Evolutionary conservation across 1,140 invertebrate species (phyloP).

Genomic region (Zaprionus gabonicus): DNA sequence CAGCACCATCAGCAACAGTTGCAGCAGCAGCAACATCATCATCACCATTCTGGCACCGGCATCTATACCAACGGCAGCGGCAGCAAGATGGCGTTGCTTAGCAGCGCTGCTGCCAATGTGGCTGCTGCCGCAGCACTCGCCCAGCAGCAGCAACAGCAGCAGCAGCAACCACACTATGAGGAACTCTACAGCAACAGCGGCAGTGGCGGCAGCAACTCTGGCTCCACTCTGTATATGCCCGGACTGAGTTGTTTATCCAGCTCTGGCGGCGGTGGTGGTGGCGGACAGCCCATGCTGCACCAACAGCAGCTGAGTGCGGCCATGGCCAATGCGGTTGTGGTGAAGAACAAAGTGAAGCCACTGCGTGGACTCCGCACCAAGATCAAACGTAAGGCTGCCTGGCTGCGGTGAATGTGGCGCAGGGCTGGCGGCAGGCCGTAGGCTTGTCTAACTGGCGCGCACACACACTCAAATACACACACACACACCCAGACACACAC

Average conservation of each 20-base stretch:
- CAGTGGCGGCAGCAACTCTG: neutral
- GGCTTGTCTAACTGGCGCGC: slow-evolving; percentile 16
- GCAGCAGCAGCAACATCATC: slow-evolving; percentile 34
- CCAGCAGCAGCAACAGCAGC: slow-evolving; percentile 54
- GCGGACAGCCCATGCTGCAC: slow-evolving; percentile 27
- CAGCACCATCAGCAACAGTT: slow-evolving; percentile 26
- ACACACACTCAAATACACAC: slow-evolving; percentile 3
- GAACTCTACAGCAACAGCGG: slow-evolving; percentile 10
- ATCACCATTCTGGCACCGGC: slow-evolving; percentile 22
- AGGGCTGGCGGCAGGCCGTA: slow-evolving; percentile 47
- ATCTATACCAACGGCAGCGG: slow-evolving; percentile 67
- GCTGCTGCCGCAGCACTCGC: slow-evolving; percentile 35
- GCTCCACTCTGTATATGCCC: slow-evolving; percentile 36
- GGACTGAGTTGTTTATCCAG: slow-evolving; percentile 31
- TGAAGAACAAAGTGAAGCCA: slow-evolving; percentile 60
- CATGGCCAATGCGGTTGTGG: slow-evolving; percentile 49
- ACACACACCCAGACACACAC: neutral
- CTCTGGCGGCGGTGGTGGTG: slow-evolving; percentile 14
- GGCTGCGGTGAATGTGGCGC: slow-evolving; percentile 80
- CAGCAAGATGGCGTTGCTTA: slow-evolving; percentile 76
- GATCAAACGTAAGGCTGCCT: slow-evolving; percentile 79
- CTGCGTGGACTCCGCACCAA: slow-evolving; percentile 74
- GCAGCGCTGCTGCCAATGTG: slow-evolving; percentile 72
- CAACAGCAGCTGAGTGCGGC: slow-evolving; percentile 48
- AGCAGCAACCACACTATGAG: slow-evolving; percentile 43